phyloP scores from a whole-genome alignment of 2,113 vertebrate genomes.

The Psettodes erumei region DNA sequence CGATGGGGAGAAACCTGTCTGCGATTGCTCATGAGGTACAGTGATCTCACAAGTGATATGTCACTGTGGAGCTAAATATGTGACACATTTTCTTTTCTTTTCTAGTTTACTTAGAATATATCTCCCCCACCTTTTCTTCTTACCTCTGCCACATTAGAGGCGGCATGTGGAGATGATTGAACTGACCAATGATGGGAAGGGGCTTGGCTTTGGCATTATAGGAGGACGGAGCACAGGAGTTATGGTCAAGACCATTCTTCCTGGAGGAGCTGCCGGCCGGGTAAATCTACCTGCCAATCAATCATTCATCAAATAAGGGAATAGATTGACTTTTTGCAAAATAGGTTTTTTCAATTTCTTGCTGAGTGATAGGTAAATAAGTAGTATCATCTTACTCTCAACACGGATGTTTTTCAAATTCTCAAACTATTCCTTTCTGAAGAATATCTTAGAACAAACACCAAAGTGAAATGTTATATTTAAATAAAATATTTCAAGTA shows the following conservation, averaged over 20 bases:
- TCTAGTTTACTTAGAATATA: neutral
- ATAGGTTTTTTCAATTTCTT: neutral
- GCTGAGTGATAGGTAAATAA: no score
- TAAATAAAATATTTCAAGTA: neutral
- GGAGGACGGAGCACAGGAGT: conserved; percentile 93
- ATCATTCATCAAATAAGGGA: neutral
- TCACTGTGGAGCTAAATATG: conserved; percentile 9
- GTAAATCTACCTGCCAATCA: conserved; percentile 72
- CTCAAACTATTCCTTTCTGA: neutral
- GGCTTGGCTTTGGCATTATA: conserved; percentile 96
- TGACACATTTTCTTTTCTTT: neutral
- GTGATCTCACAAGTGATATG: neutral
- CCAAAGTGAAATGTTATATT: neutral
- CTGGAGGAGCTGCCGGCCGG: conserved; percentile 93
- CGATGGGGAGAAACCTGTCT: conserved; percentile 77
- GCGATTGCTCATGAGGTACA: conserved; percentile 77
- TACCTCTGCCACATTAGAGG: conserved; percentile 69
- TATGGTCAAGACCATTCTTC: conserved; percentile 95
- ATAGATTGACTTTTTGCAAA: neutral
- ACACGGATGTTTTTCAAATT: neutral
- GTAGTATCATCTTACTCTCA: no score
- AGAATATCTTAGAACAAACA: neutral
- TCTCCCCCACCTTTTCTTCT: neutral
- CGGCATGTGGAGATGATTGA: conserved; percentile 93
- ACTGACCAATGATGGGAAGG: conserved; percentile 93